phyloP scores from a whole-genome alignment of 2,113 vertebrate genomes.

The Axis porcinus region DNA sequence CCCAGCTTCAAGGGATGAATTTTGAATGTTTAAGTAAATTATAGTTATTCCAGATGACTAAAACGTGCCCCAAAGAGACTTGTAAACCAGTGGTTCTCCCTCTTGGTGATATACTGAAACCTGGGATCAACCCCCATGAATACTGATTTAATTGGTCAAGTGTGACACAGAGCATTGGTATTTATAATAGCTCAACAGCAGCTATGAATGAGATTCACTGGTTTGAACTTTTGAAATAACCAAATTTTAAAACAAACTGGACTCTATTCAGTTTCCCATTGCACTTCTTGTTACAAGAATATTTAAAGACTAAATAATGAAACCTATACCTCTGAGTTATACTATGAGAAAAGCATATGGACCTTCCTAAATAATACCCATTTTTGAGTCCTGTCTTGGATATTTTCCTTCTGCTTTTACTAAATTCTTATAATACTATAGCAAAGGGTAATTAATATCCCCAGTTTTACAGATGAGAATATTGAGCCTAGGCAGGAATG shows the following conservation, averaged over 20 bases:
- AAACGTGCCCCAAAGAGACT: background rate
- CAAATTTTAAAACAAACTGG: background rate
- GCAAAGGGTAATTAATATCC: background rate
- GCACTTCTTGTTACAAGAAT: background rate
- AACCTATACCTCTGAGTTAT: background rate
- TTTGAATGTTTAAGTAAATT: slow-evolving; percentile 14
- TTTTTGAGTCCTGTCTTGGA: background rate
- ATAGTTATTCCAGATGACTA: background rate
- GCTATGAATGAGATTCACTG: background rate
- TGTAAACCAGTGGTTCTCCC: background rate
- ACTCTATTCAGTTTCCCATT: background rate
- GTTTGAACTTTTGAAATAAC: background rate
- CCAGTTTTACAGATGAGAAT: background rate
- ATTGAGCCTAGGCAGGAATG: background rate
- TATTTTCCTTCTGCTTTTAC: background rate
- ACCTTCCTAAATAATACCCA: background rate
- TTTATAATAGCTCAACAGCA: background rate
- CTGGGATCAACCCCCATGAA: background rate
- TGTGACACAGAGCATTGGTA: background rate
- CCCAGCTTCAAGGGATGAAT: background rate
- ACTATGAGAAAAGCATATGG: background rate
- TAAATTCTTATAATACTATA: background rate
- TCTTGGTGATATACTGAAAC: background rate
- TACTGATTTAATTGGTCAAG: background rate
- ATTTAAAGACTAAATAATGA: background rate